Percentiles rank a stretch among this genome's conserved stretches.
Conservation (phyloP, 1,140 invertebrate genomes). For the Microplitis mediator region DNA sequence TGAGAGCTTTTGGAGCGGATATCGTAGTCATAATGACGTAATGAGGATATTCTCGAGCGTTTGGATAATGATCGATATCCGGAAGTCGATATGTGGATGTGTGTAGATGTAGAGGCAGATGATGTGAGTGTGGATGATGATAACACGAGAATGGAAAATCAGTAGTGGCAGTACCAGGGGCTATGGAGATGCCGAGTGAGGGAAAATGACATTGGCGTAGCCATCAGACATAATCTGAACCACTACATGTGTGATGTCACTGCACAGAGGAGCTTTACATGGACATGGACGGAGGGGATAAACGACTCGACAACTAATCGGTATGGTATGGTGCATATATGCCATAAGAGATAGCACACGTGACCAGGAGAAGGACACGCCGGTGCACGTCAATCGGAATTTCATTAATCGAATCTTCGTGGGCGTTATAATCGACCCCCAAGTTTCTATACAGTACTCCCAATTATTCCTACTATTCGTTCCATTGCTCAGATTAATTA, state of each 20-base stretch:
- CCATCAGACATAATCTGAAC: not conserved
- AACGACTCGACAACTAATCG: not conserved
- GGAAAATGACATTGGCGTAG: not conserved
- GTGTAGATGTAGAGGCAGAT: not conserved
- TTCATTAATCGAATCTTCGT: conserved; percentile 29
- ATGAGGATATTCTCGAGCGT: not conserved
- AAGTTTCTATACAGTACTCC: not conserved
- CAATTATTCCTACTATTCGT: conserved; percentile 1
- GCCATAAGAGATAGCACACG: not conserved
- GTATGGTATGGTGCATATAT: not conserved
- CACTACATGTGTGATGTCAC: not conserved
- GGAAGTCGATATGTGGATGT: not conserved
- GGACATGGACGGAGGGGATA: not conserved
- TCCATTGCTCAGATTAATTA: not conserved
- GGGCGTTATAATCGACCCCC: conserved; percentile 4
- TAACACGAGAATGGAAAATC: not conserved
- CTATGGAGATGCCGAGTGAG: not conserved
- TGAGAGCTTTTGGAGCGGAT: not conserved
- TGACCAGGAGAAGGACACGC: conserved; percentile 4
- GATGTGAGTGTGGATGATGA: not conserved
- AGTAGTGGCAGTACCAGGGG: not conserved
- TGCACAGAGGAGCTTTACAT: too few species aligned
- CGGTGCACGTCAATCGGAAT: conserved; percentile 21
- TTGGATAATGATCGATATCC: conserved; percentile 6
- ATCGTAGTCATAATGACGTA: conserved; percentile 5